Conservation (phyloP, 2,797 vertebrate genomes). For the Mus spretus region DNA sequence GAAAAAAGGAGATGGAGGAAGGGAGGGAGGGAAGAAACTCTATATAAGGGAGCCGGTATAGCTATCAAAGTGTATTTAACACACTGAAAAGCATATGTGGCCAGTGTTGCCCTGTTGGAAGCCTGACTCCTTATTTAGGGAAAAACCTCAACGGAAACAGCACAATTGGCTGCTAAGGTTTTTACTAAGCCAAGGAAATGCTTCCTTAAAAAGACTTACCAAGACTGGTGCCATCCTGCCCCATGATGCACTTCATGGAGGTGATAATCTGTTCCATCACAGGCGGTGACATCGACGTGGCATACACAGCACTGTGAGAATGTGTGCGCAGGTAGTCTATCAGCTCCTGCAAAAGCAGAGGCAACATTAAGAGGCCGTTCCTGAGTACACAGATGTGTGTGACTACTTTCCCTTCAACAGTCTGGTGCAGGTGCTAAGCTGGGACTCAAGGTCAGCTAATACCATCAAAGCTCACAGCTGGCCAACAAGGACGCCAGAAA, state of each 20-base stretch:
- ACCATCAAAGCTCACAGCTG: not conserved
- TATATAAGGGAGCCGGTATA: not conserved
- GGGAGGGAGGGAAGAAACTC: too few species aligned
- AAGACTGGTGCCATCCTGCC: constrained; percentile 94
- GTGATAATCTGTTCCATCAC: constrained; percentile 96
- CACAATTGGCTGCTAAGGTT: not conserved
- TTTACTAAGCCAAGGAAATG: not conserved
- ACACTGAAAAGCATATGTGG: not conserved
- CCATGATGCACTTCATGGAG: constrained; percentile 97
- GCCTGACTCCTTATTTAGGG: not conserved
- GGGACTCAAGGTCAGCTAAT: not conserved
- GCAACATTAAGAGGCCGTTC: constrained; percentile 10
- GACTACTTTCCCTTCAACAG: not conserved
- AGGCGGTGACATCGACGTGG: constrained; percentile 95
- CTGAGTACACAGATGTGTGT: not conserved
- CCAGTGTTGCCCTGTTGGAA: not conserved
- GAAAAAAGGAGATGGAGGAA: too few species aligned
- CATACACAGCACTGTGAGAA: constrained; percentile 97
- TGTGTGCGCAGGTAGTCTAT: constrained; percentile 95
- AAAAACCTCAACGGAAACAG: constrained; percentile 13
- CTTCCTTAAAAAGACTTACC: constrained; percentile 89
- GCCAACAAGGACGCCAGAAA: not conserved
- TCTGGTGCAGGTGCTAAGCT: not conserved
- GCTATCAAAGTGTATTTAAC: not conserved
- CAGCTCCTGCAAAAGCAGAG: constrained; percentile 91